Base-by-base conservation (phyloP, 2,797 vertebrate genomes). In the Acanthornis magna region DNA sequence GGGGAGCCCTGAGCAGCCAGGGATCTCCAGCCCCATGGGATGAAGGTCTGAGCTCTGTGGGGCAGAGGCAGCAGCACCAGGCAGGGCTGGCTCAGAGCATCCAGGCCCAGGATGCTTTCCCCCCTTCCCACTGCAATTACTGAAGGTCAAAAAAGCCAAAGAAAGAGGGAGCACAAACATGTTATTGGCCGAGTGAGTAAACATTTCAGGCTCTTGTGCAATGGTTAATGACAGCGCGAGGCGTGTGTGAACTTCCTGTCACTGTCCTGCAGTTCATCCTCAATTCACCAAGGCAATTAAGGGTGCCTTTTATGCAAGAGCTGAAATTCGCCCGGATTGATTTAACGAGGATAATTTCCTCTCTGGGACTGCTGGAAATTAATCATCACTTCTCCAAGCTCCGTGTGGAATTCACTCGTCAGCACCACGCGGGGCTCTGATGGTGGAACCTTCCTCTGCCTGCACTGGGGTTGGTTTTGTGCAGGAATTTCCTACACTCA, bases 171-270 rank as follows among this genome's bases (percentile, higher is more conserved):
- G 77, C 68, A 87, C 85, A 95, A 93, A 93, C 57, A 50, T 61
- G 91, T 73, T 93, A 29, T 51, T 60, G 75, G 94, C 30, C 1
- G 2, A 40, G 72, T 57, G 93, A 94, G 90, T 93, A 91, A 96
- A 96, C 91, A 91, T 48, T 40, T 42, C 47, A 21, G 62, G 32
- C 80, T 85, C 57, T 96, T 94, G 92, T 72, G 96, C 92, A 88
- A 93, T 79, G 10, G 16, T 11, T 84, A 79, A 95, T 72, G 85
- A 93, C 70, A 88, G 91, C 36, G 85, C 36, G 1, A 76, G 82
- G 88, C n/a, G 38, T 53, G 82, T 89, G 87, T 88, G 95, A 92
- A 65, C 92, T 96, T 97, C 96, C 96, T 90, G 95, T 77, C 85
- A 22, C 85, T 7, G 72, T 15, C 27, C 95, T 47, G 42, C 87